Conservation (phyloP, 2,797 vertebrate genomes). For the Odontamblyopus lacepedii region DNA sequence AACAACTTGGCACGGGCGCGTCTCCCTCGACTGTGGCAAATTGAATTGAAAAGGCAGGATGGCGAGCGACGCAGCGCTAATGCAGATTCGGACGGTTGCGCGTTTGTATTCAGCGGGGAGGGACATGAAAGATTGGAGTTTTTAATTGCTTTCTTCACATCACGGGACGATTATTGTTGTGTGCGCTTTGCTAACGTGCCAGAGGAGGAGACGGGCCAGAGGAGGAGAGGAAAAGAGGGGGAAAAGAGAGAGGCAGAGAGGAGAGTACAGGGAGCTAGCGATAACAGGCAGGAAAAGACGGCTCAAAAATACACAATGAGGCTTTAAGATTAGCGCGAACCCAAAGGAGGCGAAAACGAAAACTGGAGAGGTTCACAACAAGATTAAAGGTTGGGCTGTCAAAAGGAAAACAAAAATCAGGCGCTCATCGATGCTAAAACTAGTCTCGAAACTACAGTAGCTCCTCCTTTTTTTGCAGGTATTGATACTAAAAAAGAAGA, state of each 20-base stretch:
- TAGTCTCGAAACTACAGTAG: too few species aligned
- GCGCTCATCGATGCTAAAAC: too few species aligned
- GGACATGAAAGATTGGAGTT: slow-evolving; percentile 78
- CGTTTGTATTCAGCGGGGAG: slow-evolving; percentile 75
- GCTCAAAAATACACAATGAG: slow-evolving; percentile 44
- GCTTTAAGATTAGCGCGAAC: slow-evolving; percentile 47
- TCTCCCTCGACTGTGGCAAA: slow-evolving; percentile 70
- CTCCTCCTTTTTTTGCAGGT: too few species aligned
- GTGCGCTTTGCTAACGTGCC: slow-evolving; percentile 67
- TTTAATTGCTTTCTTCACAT: slow-evolving; percentile 82
- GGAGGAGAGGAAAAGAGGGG: slow-evolving; percentile 16
- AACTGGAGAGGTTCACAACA: neutral
- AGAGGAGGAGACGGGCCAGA: slow-evolving; percentile 30
- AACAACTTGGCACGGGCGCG: slow-evolving; percentile 68
- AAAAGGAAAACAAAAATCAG: too few species aligned
- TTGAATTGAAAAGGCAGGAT: slow-evolving; percentile 57
- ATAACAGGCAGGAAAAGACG: slow-evolving; percentile 39
- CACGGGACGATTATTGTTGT: slow-evolving; percentile 71
- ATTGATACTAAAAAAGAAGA: too few species aligned
- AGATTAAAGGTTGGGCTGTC: too few species aligned
- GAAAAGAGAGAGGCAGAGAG: neutral
- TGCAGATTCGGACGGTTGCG: slow-evolving; percentile 67
- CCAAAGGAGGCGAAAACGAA: neutral
- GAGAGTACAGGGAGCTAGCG: slow-evolving; percentile 47
- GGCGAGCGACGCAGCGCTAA: slow-evolving; percentile 54